Evolutionary conservation across 2,888 invertebrate genomes (phyloP).

Genomic region (Drosophila quinaria): DNA sequence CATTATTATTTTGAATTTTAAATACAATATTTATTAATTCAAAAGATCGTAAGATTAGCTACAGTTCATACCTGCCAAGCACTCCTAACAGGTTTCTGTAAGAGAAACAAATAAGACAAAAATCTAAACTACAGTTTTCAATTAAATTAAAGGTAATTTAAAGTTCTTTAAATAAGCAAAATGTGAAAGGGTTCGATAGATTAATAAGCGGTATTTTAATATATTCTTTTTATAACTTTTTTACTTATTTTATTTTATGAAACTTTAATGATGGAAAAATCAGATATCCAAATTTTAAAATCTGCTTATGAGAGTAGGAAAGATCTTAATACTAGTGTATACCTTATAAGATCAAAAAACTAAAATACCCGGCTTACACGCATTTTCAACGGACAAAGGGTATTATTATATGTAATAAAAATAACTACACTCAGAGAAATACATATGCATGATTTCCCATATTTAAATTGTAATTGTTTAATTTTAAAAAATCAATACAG

Average conservation of each 20-base stretch:
- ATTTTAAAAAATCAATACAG: conserved; percentile 71
- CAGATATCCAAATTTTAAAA: no score
- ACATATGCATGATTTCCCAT: conserved; percentile 31
- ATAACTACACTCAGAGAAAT: conserved; percentile 9
- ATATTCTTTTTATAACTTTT: no score
- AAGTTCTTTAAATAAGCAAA: neutral
- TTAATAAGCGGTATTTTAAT: no score
- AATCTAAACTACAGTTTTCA: conserved; percentile 7
- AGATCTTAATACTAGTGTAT: no score
- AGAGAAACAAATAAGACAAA: conserved; percentile 23
- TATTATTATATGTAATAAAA: neutral
- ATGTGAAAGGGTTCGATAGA: neutral
- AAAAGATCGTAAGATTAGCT: neutral
- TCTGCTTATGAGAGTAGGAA: no score
- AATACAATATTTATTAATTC: neutral
- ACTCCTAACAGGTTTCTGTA: conserved; percentile 46
- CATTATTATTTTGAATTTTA: neutral
- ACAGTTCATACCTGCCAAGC: conserved; percentile 67
- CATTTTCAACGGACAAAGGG: neutral
- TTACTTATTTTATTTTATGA: no score
- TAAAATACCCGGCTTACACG: neutral
- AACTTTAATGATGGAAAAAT: no score
- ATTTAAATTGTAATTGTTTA: conserved; percentile 39
- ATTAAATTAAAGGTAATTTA: neutral
- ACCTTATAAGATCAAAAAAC: no score